Percentiles rank a stretch among this genome's conserved stretches.
Evolutionary conservation across 2,797 vertebrate species (phyloP).

Genomic region (Alectoris magna): DNA sequence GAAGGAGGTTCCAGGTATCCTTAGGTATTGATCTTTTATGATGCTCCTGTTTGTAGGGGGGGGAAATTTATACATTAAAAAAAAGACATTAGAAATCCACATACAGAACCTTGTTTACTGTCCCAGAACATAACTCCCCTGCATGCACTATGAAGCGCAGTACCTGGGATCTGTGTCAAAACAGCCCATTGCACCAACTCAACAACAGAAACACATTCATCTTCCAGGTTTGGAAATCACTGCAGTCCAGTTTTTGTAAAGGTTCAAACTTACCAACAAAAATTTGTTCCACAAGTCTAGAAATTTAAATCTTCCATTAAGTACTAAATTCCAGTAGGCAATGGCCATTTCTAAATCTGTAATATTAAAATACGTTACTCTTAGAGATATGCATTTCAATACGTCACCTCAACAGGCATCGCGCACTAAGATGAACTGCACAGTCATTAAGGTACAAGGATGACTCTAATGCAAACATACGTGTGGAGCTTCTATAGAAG

Average conservation of each 20-base stretch:
- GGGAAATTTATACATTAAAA: conserved; percentile 11
- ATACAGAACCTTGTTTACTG: neutral
- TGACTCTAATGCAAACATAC: neutral
- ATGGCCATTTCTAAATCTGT: conserved; percentile 99
- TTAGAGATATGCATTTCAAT: conserved; percentile 61
- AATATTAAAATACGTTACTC: conserved; percentile 78
- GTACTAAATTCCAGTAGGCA: conserved; percentile 99
- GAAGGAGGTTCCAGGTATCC: conserved; percentile 98
- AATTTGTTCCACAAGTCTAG: conserved; percentile 99
- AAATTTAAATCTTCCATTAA: conserved; percentile 99
- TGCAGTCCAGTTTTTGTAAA: conserved; percentile 21
- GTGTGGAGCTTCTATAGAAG: neutral
- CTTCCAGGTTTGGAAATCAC: neutral
- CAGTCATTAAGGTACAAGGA: neutral
- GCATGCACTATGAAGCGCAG: neutral
- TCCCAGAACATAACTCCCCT: conserved; percentile 9
- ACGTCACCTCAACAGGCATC: conserved; percentile 28
- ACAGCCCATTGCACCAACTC: neutral
- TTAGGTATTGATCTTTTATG: conserved; percentile 99
- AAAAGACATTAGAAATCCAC: neutral
- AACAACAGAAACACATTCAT: neutral
- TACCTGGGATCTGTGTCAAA: neutral
- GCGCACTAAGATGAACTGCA: neutral
- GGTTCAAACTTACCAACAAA: conserved; percentile 93
- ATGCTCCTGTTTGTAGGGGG: conserved; percentile 86